Evolutionary conservation across 2,888 invertebrate species (phyloP).

Genomic region (Blomia tropicalis): DNA sequence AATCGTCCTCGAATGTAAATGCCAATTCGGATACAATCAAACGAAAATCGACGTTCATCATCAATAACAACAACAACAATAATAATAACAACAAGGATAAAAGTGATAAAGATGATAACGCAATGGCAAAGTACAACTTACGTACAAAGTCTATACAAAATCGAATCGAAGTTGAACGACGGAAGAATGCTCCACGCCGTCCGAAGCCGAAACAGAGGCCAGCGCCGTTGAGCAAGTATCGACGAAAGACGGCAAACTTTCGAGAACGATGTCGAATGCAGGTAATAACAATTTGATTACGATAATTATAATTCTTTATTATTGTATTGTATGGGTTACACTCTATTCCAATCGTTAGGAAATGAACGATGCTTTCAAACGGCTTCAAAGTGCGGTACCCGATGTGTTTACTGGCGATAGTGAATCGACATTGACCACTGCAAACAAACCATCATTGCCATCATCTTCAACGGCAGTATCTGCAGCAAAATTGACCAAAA

Average conservation of each 20-base stretch:
- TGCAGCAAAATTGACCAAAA: constrained; percentile 66
- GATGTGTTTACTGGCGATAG: constrained; percentile 24
- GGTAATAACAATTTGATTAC: neutral
- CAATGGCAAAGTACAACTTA: neutral
- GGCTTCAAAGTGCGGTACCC: constrained; percentile 59
- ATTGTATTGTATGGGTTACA: neutral
- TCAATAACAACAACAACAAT: neutral
- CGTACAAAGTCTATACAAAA: neutral
- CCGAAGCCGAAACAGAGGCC: constrained; percentile 37
- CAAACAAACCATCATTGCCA: neutral
- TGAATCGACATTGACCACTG: neutral
- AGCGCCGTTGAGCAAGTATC: constrained; percentile 62
- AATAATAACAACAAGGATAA: neutral
- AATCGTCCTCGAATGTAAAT: neutral
- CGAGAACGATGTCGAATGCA: constrained; percentile 70
- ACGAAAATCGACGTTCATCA: neutral
- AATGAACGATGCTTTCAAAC: constrained; percentile 74
- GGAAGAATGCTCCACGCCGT: constrained; percentile 31
- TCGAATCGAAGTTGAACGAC: neutral
- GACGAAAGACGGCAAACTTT: constrained; percentile 75
- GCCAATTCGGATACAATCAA: neutral
- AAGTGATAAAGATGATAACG: neutral
- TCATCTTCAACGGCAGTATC: neutral
- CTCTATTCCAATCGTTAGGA: constrained; percentile 38
- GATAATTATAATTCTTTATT: neutral